Evolutionary conservation across 2,113 vertebrate genomes (phyloP).

Genomic region (rat (Rattus norvegicus)): GRCr8 NC_086020.1:153148501-153149000

Average conservation of each 20-base stretch:
- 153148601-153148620: slow-evolving; percentile 12
- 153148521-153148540: background rate
- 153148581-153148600: background rate
- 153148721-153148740: background rate
- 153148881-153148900: background rate
- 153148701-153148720: background rate
- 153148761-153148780: background rate
- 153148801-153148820: background rate
- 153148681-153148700: background rate
- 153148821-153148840: background rate
- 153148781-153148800: background rate
- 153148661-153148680: background rate
- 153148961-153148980: background rate
- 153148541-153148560: background rate
- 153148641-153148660: background rate
- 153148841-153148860: background rate
- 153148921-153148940: background rate
- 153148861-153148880: background rate
- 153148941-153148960: background rate
- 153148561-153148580: background rate
- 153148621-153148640: background rate
- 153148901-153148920: background rate
- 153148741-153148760: background rate
- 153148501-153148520: background rate
- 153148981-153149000: background rate